These are phyloP conservation scores for Charina bottae DNA, from an alignment of 2,113 vertebrate genomes.

Conservation along the genomic window DNA sequence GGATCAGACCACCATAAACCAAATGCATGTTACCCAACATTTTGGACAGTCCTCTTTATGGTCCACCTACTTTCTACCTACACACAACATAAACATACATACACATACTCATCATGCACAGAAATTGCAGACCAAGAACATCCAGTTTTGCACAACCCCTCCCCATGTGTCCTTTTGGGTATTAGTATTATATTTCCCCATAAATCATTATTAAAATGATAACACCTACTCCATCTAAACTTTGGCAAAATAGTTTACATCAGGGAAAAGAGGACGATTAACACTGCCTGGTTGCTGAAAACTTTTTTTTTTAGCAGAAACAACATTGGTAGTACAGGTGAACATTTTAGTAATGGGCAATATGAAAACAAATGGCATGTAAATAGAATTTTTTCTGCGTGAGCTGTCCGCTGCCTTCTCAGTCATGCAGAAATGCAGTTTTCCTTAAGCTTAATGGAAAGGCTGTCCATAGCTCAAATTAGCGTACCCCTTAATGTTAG, in stretches of 20 bases:
- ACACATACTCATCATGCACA: neutral
- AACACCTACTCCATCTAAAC: neutral
- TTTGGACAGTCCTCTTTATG: neutral
- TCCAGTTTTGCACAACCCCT: neutral
- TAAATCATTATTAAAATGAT: neutral
- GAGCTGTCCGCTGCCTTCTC: constrained; percentile 14
- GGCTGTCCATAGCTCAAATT: constrained; percentile 21
- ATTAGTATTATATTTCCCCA: neutral
- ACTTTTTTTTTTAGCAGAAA: neutral
- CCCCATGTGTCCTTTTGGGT: too few relatives aligned
- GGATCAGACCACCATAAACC: neutral
- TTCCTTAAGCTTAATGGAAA: constrained; percentile 5
- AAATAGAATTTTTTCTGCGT: constrained; percentile 35
- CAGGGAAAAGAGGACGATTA: neutral
- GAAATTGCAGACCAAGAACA: neutral
- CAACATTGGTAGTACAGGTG: neutral
- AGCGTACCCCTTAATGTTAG: constrained; percentile 24
- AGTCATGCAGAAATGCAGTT: neutral
- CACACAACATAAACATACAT: neutral
- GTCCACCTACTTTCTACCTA: neutral
- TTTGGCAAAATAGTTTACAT: neutral
- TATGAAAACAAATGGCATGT: neutral
- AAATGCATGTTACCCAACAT: neutral
- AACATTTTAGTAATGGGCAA: neutral
- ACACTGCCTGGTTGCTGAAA: neutral